Base-by-base conservation (phyloP, 2,113 vertebrate species). In the Takifugu flavidus region DNA sequence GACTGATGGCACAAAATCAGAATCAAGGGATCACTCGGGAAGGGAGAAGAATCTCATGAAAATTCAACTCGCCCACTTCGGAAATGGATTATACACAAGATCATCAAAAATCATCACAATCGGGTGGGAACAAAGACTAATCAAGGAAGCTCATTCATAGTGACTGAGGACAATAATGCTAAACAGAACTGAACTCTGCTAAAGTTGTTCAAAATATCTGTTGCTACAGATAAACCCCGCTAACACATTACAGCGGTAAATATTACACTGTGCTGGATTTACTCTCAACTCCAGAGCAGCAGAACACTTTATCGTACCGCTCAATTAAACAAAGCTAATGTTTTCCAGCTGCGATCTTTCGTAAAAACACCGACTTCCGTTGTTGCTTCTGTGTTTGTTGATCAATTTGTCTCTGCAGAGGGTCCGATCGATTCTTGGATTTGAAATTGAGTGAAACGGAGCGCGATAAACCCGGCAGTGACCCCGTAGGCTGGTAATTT, bases 1-100 rank as follows among this genome's bases (percentile, higher is more conserved):
- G 70, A 76, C 57, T 61, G 67, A 77, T 65, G 80, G 67, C 66
- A 51, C 69, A 72, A 79, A 77, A 83, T 65, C 72, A 80, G 76
- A 49, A 56, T 79, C 64, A 67, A 67, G 64, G 74, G 57, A 69
- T 76, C 67, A 66, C 67, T 70, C 60, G 63, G 57, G 71, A 70
- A 67, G 57, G 26, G 56, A 75, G 65, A 29, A 54, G 49, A 76
- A 73, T 82, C 78, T 80, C 78, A 75, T 81, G 51, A 73, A 84
- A 77, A 81, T 86, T 83, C 69, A 75, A 63, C 78, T 76, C 79
- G 52, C 54, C 72, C 20, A 66, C 69, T 79, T 80, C 66, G 50
- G 65, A 75, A 67, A 75, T 59, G 50, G 72, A 82, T 82, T 79
- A 77, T 66, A 63, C 57, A 26, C 42, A 6, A 70, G 75, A 75